phyloP scores from a whole-genome alignment of 2,797 vertebrate genomes.

The Macroramphosus scolopax region DNA sequence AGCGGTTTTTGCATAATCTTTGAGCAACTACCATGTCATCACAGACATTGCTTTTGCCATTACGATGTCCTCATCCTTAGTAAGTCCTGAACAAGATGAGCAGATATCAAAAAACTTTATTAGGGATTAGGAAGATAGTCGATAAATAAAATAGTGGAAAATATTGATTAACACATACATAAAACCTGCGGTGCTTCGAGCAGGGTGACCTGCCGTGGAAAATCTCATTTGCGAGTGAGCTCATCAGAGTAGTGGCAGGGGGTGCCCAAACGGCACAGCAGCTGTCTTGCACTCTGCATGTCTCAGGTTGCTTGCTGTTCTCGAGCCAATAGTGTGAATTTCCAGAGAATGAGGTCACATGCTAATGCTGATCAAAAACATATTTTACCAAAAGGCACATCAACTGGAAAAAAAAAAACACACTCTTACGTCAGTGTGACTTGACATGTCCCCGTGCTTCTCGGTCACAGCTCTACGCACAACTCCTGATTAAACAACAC shows the following conservation, averaged over 20 bases:
- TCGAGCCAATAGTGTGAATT: constrained; percentile 71
- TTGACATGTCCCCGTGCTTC: constrained; percentile 1
- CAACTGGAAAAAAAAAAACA: too few relatives aligned
- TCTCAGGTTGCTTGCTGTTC: constrained; percentile 76
- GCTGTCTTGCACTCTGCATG: constrained; percentile 61
- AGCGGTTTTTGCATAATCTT: constrained; percentile 8
- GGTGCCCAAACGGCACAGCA: constrained; percentile 58
- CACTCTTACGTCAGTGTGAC: not conserved
- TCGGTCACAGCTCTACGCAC: constrained; percentile 3
- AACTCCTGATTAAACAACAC: constrained; percentile 34
- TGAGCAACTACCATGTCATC: constrained; percentile 21
- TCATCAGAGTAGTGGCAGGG: constrained; percentile 34
- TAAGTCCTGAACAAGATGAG: constrained; percentile 12
- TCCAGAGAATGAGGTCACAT: constrained; percentile 78
- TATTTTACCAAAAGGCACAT: too few relatives aligned
- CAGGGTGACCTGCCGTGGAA: too few relatives aligned
- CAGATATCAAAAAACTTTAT: constrained; percentile 8
- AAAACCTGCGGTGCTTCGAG: too few relatives aligned
- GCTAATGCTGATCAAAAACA: constrained; percentile 51
- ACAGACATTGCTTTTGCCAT: constrained; percentile 24
- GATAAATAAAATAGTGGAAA: too few relatives aligned
- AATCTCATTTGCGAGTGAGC: constrained; percentile 42
- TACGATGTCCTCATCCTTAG: too few relatives aligned
- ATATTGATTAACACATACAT: too few relatives aligned
- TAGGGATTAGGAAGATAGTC: too few relatives aligned